Conservation (phyloP, 2,113 vertebrate genomes). For the cat (Felis catus) region F.catus_Fca126_mat1.0 CM031423.1:87797001-87797500, state of each 20-base stretch:
- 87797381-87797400: too few relatives aligned
- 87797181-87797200: not conserved
- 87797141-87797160: not conserved
- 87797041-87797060: conserved; percentile 60
- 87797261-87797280: not conserved
- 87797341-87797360: too few relatives aligned
- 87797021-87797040: not conserved
- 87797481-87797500: too few relatives aligned
- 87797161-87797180: not conserved
- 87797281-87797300: not conserved
- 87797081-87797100: conserved; percentile 4
- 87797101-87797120: not conserved
- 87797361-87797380: too few relatives aligned
- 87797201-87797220: not conserved
- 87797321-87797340: too few relatives aligned
- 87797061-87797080: conserved; percentile 38
- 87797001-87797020: conserved; percentile 52
- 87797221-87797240: not conserved
- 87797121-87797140: not conserved
- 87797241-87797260: not conserved
- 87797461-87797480: too few relatives aligned
- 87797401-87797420: too few relatives aligned
- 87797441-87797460: too few relatives aligned
- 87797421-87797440: too few relatives aligned
- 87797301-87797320: not conserved